These are phyloP conservation scores for Meloidogyne hapla DNA, from an alignment of 1,140 invertebrate genomes.

Conservation along the genomic window DNA sequence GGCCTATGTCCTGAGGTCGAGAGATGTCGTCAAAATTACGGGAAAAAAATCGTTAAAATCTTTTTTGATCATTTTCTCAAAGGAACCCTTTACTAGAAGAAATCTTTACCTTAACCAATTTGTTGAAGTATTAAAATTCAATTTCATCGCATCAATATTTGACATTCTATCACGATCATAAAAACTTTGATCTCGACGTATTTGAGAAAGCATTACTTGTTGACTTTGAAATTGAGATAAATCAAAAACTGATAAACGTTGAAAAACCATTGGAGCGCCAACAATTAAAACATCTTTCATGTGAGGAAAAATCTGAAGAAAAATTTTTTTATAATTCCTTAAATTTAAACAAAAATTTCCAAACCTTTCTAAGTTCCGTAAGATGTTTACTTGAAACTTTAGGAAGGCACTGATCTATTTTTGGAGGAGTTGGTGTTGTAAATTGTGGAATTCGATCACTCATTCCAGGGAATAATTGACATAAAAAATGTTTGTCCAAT, in stretches of 20 bases:
- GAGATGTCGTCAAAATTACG: background rate
- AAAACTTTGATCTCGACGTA: constrained; percentile 49
- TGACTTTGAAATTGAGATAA: constrained; percentile 11
- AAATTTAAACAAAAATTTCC: background rate
- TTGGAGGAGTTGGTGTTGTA: constrained; percentile 15
- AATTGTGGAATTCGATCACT: constrained; percentile 46
- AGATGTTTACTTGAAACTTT: constrained; percentile 35
- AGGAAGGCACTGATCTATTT: constrained; percentile 40
- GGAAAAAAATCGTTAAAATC: too few species aligned
- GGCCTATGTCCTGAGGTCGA: too few species aligned
- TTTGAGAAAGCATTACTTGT: constrained; percentile 5
- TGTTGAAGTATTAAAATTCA: constrained; percentile 49
- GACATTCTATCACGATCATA: constrained; percentile 46
- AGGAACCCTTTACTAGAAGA: too few species aligned
- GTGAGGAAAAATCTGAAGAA: constrained; percentile 33
- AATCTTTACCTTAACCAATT: constrained; percentile 49
- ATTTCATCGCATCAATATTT: constrained; percentile 44
- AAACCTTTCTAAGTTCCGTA: constrained; percentile 38
- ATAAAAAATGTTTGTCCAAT: constrained; percentile 48
- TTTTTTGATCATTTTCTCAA: too few species aligned
- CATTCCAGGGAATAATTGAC: constrained; percentile 43
- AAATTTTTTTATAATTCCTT: background rate
- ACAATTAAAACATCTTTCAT: constrained; percentile 49
- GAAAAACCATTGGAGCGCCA: constrained; percentile 39
- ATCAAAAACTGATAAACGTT: constrained; percentile 41